Evolutionary conservation across 2,888 invertebrate species (phyloP).

Genomic region (Xanthorhoe spadicearia): DNA sequence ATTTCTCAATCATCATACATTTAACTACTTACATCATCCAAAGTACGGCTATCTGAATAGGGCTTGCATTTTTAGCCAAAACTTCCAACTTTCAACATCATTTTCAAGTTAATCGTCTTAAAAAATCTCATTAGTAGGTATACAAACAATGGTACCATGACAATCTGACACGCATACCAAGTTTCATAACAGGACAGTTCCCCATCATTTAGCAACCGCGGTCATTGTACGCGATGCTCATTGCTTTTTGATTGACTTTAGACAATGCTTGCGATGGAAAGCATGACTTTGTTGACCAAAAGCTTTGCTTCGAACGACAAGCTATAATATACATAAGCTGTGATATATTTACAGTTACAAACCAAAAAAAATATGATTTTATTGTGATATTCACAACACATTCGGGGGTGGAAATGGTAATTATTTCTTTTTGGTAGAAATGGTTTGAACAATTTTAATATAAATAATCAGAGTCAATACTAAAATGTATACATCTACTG

Average conservation of each 20-base stretch:
- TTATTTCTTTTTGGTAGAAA: too few species aligned
- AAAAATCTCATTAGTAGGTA: slow-evolving; percentile 27
- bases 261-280: slow-evolving; percentile 72
- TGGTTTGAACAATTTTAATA: too few species aligned
- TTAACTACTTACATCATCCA: too few species aligned
- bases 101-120: background rate
- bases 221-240: slow-evolving; percentile 79
- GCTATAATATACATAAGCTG: background rate
- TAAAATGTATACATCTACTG: too few species aligned
- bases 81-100: too few species aligned
- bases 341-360: background rate
- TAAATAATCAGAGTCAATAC: too few species aligned
- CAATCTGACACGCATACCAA: slow-evolving; percentile 61
- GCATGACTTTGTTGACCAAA: slow-evolving; percentile 66
- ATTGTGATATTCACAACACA: too few species aligned
- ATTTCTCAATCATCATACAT: too few species aligned
- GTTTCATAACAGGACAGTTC: slow-evolving; percentile 64
- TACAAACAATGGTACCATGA: slow-evolving; percentile 45
- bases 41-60: too few species aligned
- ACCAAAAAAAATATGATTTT: background rate
- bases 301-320: background rate
- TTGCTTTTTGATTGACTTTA: slow-evolving; percentile 73
- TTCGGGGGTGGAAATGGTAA: too few species aligned
- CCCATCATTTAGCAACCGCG: slow-evolving; percentile 76
- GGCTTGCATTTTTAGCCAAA: too few species aligned